Base-by-base conservation (phyloP, 2,888 invertebrate species). In the Eupeodes latifasciatus region DNA sequence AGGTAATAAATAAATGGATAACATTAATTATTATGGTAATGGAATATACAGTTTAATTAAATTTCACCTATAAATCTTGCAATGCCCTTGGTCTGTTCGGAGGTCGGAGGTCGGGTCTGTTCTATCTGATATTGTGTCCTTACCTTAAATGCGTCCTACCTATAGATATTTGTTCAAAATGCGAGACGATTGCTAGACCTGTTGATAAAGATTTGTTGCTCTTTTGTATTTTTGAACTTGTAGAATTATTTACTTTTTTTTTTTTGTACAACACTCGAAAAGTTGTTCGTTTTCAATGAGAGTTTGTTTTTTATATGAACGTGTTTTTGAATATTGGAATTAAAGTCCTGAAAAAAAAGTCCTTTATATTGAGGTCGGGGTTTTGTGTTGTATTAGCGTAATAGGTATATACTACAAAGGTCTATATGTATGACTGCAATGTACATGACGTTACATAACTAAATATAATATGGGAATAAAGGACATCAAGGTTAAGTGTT, bases 1-100 rank as follows among this genome's bases (percentile, higher is more conserved):
- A 88, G 88, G 88, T 88, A 88, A 81, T 78, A 77, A 84, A 80
- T 53, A 84, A 84, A 80, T 84, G 67, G 75, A 76, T 83, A 72
- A 34, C 75, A 75, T 71, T 83, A 79, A 85, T 78, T 85, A 85
- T 78, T 85, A 69, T 78, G 34, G 76, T 74, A 77, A 79, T 75
- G 69, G 59, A 79, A 83, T 79, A 71, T 79, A 79, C 62, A 83
- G 79, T 75, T 86, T 82, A 82, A 78, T 82, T 74, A 51, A 14
- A 74, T 62, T 77, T 67, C 44, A 57, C 55, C 53, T 72, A 78
- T 67, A 64, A 72, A 53, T 72, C 76, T 49, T 71, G 55, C 49
- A 55, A 75, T 55, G 81, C 66, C 76, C 71, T 81, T 80, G 75
- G 34, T 64, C 47, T 40, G 36, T 16, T 10, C 53, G 47, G 16